phyloP scores from a whole-genome alignment of 2,113 vertebrate genomes.

The Podiceps cristatus region DNA sequence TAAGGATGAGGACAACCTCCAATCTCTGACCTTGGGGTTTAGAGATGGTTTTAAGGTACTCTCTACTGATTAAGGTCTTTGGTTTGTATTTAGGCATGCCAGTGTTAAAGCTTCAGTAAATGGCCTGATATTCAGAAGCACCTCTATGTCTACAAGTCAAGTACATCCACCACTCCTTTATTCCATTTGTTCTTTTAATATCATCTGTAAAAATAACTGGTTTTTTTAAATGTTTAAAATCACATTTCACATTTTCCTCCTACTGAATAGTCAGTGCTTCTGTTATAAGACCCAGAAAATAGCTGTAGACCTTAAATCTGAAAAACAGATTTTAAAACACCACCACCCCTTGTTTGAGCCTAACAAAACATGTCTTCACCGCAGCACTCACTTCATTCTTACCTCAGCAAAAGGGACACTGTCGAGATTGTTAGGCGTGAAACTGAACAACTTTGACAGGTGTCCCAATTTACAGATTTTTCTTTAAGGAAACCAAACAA shows the following conservation, averaged over 20 bases:
- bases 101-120: neutral
- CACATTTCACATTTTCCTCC: neutral
- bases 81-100: neutral
- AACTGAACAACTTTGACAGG: neutral
- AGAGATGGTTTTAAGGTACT: neutral
- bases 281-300: neutral
- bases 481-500: neutral
- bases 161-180: neutral
- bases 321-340: neutral
- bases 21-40: neutral
- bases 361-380: neutral
- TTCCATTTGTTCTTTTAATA: neutral
- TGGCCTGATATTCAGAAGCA: neutral
- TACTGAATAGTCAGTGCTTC: neutral
- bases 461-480: neutral
- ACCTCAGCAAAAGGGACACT: neutral
- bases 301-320: neutral
- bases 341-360: neutral
- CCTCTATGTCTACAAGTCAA: neutral
- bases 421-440: neutral
- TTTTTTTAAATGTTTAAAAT: neutral
- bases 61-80: neutral
- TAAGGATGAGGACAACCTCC: neutral
- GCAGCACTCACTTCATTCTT: neutral
- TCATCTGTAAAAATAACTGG: neutral